Conservation (phyloP, 37 sponge, comb jelly and placozoan genomes). For the Crambe crambe region DNA sequence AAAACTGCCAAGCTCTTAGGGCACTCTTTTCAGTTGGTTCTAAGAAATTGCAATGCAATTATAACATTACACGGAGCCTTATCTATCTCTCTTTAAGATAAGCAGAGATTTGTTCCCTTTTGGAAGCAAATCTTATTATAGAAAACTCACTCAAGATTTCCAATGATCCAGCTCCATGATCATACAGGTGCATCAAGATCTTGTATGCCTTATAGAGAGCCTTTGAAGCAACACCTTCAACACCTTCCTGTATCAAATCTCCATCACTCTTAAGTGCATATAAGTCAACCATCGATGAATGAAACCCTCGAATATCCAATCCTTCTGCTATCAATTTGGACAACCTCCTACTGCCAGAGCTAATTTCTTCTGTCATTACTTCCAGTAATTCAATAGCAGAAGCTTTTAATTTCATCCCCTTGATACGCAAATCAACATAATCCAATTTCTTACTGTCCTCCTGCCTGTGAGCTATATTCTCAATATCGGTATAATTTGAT, state of each 20-base stretch:
- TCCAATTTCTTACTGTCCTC: neutral
- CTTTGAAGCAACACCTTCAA: conserved; percentile 52
- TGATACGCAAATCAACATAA: neutral
- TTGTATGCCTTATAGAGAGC: conserved; percentile 53
- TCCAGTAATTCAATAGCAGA: conserved; percentile 61
- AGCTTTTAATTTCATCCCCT: conserved; percentile 30
- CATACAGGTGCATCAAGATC: conserved; percentile 36
- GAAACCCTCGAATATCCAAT: conserved; percentile 17
- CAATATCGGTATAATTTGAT: neutral
- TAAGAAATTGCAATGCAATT: too few relatives aligned
- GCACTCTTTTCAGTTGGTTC: neutral
- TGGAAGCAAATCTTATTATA: too few relatives aligned
- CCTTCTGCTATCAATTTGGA: conserved; percentile 17
- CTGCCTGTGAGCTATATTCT: too few relatives aligned
- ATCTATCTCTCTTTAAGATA: too few relatives aligned
- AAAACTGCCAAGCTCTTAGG: conserved; percentile 48
- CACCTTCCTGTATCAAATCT: conserved; percentile 23
- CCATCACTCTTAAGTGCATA: conserved; percentile 25
- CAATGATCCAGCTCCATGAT: conserved; percentile 8
- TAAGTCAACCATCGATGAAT: conserved; percentile 45
- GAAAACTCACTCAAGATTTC: neutral
- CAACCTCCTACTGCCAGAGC: conserved; percentile 19
- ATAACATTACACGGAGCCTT: too few relatives aligned
- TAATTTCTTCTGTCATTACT: conserved; percentile 64
- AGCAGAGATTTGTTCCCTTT: too few relatives aligned